Evolutionary conservation across 1,140 invertebrate species (phyloP), one percentile per base, ranked within the genome.

Genomic region (Archivesica marissinica): DNA sequence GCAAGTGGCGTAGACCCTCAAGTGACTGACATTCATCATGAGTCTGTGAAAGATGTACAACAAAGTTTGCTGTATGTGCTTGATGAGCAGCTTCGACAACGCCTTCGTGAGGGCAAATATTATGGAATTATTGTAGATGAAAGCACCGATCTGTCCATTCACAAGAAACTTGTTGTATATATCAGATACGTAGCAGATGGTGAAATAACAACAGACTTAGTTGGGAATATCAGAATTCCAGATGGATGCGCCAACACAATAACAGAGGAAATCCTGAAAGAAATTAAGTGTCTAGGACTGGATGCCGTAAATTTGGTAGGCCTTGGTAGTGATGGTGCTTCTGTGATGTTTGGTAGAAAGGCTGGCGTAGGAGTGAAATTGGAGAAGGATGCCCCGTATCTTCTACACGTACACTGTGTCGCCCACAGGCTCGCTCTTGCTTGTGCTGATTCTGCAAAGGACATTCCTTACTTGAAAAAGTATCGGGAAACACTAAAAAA

Each of bases 211-310:
- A 52, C 54, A 33, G 44, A 75, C 15, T 52, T 52, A 35, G 52
- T 44, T 75, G 2, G 23, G 35, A 64, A 38, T 33, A 54, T 77
- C 4, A 38, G 15, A 28, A 50, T 85, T 0, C 41, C 30, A 23
- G 64, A 85, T 85, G 82, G 74, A 11, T 75, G 77, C 52, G 74
- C 82, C 2, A 59, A 85, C 0, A 85, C 74, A 30, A 35, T 84
- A 20, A 66, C 72, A 0, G 23, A 50, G 70, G 41, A 68, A 54
- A 52, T 72, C 25, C n/a, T 70, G 0, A 56, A 81, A 35, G 3
- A 54, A 13, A 54, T 56, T 41, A 7, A 38, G 23, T 28, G 6
- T 7, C 35, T 41, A n/a, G 23, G n/a, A 4, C 17, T 81, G 13
- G 33, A 33, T 33, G 41, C 54, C 44, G 28, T 30, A 25, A 81